Conservation (phyloP, 2,797 vertebrate species). For the Okamejei kenojei region DNA sequence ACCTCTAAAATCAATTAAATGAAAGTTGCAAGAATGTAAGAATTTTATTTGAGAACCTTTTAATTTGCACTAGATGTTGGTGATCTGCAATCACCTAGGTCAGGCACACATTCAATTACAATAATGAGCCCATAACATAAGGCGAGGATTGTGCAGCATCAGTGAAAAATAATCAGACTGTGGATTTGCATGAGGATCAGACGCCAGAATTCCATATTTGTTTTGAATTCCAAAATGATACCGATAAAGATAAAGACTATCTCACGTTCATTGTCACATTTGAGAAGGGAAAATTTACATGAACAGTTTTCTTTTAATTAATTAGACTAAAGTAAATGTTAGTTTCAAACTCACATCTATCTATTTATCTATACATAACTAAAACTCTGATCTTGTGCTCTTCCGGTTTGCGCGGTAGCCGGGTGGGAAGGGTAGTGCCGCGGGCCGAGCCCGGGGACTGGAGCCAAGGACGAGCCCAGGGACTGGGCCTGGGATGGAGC, state of each 20-base stretch:
- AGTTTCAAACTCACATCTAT: background rate
- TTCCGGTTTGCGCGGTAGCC: no score
- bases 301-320: background rate
- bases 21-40: slow-evolving; percentile 14
- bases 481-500: no score
- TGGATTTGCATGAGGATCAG: background rate
- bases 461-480: no score
- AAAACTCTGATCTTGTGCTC: no score
- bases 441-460: no score
- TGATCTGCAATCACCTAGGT: slow-evolving; percentile 16
- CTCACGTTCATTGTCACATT: background rate
- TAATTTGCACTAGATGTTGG: slow-evolving; percentile 9
- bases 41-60: background rate
- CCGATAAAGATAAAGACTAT: background rate
- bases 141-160: background rate
- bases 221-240: background rate
- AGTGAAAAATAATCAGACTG: slow-evolving; percentile 22
- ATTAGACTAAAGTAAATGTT: background rate
- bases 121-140: slow-evolving; percentile 10
- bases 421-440: no score
- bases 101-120: slow-evolving; percentile 13
- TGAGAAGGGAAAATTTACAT: background rate
- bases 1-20: slow-evolving; percentile 10
- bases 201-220: background rate
- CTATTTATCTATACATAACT: no score